phyloP scores from a whole-genome alignment of 2,888 invertebrate species.

The Drosophila trichaetosa region DNA sequence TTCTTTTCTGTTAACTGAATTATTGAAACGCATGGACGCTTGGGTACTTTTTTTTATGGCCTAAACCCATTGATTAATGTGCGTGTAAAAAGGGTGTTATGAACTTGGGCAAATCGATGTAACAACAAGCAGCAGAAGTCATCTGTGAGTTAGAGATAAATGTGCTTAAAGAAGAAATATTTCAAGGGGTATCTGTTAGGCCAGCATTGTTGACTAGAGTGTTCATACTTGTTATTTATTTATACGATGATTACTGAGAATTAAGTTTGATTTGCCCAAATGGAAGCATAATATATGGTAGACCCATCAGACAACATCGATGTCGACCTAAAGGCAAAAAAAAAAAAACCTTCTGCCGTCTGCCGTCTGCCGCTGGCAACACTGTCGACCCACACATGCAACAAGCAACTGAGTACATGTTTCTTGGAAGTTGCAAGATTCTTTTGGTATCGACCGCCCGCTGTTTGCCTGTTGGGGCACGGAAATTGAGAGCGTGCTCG shows the following conservation, averaged over 20 bases:
- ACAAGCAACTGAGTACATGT: constrained; percentile 24
- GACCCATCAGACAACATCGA: not conserved
- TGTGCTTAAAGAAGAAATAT: not conserved
- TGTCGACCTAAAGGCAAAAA: not conserved
- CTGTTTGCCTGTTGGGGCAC: constrained; percentile 38
- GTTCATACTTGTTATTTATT: not conserved
- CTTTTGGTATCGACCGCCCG: constrained; percentile 31
- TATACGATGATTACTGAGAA: constrained; percentile 24
- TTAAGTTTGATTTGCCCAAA: constrained; percentile 35
- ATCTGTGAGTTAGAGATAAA: not conserved
- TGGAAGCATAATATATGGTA: constrained; percentile 1
- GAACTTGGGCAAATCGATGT: not conserved
- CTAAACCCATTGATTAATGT: not conserved
- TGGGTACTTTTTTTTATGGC: not conserved
- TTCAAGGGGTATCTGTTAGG: not conserved
- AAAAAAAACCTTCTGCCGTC: not conserved
- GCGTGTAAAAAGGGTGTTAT: not conserved
- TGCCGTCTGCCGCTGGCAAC: constrained; percentile 23
- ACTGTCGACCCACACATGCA: constrained; percentile 8
- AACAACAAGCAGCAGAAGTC: not conserved
- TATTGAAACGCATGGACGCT: not conserved
- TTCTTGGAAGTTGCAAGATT: constrained; percentile 35
- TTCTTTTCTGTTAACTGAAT: not conserved
- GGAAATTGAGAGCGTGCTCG: constrained; percentile 41
- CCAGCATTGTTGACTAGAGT: no score